Percentiles rank a stretch among this genome's conserved stretches.
Evolutionary conservation across 2,888 invertebrate species (phyloP).

Genomic region (Phania funesta): DNA sequence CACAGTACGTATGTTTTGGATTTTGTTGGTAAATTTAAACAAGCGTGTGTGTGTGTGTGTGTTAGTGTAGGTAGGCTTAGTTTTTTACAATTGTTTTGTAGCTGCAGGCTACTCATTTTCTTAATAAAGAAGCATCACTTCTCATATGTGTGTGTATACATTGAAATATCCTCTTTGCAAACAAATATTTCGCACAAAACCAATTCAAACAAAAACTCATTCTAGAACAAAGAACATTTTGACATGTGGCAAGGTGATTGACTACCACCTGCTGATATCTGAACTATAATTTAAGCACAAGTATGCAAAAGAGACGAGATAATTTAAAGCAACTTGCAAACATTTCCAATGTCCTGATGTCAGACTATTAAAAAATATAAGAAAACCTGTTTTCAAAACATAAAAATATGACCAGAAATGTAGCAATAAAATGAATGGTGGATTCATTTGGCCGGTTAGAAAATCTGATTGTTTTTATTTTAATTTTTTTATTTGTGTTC

Average conservation of each 20-base stretch:
- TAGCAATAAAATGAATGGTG: not conserved
- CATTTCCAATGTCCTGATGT: too few species aligned
- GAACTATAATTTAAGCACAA: not conserved
- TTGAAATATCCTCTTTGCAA: not conserved
- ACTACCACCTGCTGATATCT: not conserved
- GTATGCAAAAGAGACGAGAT: not conserved
- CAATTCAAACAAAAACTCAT: not conserved
- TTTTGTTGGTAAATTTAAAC: not conserved
- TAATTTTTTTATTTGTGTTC: not conserved
- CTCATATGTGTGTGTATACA: not conserved
- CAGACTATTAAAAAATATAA: too few species aligned
- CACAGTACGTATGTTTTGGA: too few species aligned
- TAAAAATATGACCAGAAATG: not conserved
- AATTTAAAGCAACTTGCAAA: constrained; percentile 4
- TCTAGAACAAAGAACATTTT: constrained; percentile 1
- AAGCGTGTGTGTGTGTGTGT: too few species aligned
- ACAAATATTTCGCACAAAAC: not conserved
- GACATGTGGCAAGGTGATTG: constrained; percentile 14
- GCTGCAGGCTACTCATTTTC: not conserved
- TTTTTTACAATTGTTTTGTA: not conserved
- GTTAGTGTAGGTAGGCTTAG: not conserved
- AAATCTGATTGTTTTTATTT: not conserved
- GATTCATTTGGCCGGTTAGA: not conserved
- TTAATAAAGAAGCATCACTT: not conserved
- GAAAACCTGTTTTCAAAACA: too few species aligned